phyloP scores from a whole-genome alignment of 92 coral and sea anemone genomes.

The Bergia puertoricense region DNA sequence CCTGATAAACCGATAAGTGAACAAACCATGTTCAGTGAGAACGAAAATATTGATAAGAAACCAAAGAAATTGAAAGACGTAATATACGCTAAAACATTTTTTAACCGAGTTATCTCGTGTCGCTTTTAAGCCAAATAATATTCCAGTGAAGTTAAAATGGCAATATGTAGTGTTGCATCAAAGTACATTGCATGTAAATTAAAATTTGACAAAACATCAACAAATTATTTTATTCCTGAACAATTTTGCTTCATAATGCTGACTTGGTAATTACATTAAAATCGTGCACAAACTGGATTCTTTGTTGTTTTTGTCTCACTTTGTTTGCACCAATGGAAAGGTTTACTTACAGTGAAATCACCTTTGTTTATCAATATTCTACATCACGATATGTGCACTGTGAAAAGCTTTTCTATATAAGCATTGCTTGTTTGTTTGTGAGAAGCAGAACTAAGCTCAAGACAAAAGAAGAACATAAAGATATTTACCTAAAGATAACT shows the following conservation, averaged over 20 bases:
- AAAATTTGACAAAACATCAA: neutral
- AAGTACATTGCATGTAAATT: neutral
- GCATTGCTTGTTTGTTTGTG: neutral
- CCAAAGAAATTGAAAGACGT: neutral
- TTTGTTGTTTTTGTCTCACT: neutral
- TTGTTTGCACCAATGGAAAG: slow-evolving; percentile 27
- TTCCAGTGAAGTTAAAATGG: neutral
- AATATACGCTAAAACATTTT: neutral
- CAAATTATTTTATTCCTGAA: neutral
- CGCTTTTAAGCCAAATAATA: neutral
- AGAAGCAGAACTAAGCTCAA: neutral
- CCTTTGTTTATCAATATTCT: neutral
- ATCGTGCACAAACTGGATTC: neutral
- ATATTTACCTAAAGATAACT: neutral
- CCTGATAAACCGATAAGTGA: slow-evolving; percentile 7
- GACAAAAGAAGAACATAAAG: neutral
- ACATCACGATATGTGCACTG: neutral
- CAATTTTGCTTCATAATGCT: neutral
- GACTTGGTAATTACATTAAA: neutral
- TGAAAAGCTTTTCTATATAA: neutral
- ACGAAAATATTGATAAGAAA: slow-evolving; percentile 9
- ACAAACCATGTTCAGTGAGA: neutral
- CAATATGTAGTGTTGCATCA: neutral
- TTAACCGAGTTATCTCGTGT: neutral
- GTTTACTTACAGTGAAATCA: neutral